Base-by-base conservation (phyloP, 2,797 vertebrate species). In the Rhynchotus rufescens region DNA sequence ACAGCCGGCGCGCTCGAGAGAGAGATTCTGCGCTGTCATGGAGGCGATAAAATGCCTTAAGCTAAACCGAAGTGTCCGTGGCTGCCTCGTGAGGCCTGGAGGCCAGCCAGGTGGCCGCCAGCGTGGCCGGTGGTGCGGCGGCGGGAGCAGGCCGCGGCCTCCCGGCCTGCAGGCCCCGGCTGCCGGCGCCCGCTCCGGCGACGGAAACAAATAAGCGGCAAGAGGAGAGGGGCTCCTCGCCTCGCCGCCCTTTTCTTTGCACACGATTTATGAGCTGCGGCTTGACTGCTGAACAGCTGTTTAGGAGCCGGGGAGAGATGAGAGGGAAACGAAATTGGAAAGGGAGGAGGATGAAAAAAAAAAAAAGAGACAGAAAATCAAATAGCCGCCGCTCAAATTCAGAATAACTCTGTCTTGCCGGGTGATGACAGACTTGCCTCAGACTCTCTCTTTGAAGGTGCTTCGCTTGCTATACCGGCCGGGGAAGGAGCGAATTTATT, bases 11-110 rank as follows among this genome's bases (percentile, higher is more conserved):
- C 51, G 26, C 94, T 96, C 42, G 17, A 81, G 68, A 38, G 93
- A 68, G 42, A 92, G 80, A 86, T 92, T 95, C 93, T 80, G 47
- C 68, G 32, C 60, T 78, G 59, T 93, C 62, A 69, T 73, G 73
- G 93, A 89, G 88, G 91, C 96, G 96, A 96, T 96, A 96, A 97
- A 97, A 97, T 92, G 65, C 88, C 92, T 95, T 94, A 94, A 94
- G 94, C 90, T 92, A 90, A 96, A 95, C 86, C 95, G 93, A 96
- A 92, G 44, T 19, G 86, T 68, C 91, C 88, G 93, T 91, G 91
- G 51, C 93, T 94, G 85, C 80, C 91, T 96, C 93, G 86, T 94
- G 93, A 96, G 94, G 88, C 32, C 89, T 94, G 84, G 87, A 87
- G 71, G 68, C 72, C 77, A 86, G 75, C 90, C 95, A 91, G 85